These are phyloP conservation scores for Pristionchus japonicus DNA, from an alignment of 2,888 invertebrate species.

Conservation along the genomic window DNA sequence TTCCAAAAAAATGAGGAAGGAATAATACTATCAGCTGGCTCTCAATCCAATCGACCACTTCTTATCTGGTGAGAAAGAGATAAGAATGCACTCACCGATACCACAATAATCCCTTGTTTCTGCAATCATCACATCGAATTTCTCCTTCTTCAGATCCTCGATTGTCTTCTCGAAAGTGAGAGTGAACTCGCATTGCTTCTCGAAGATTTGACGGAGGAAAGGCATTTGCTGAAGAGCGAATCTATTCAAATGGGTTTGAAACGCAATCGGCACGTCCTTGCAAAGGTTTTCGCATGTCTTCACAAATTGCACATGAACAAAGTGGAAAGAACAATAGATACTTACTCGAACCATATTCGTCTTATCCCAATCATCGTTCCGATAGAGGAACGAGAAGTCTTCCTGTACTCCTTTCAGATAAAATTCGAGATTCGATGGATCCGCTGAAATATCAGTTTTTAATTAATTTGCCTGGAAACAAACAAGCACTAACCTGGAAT, in stretches of 20 bases:
- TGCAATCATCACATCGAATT: constrained; percentile 20
- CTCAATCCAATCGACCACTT: too few relatives aligned
- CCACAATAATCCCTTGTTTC: constrained; percentile 27
- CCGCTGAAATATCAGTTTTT: not conserved
- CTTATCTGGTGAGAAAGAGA: too few relatives aligned
- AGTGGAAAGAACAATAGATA: too few relatives aligned
- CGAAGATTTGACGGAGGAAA: not conserved
- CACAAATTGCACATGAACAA: too few relatives aligned
- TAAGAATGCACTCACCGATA: constrained; percentile 35
- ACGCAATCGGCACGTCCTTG: too few relatives aligned
- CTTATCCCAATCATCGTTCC: constrained; percentile 5
- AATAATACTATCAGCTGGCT: too few relatives aligned
- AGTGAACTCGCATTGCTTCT: constrained; percentile 1
- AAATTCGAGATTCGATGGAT: not conserved
- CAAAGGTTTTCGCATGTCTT: too few relatives aligned
- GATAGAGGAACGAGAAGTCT: constrained; percentile 29
- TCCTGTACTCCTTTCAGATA: not conserved
- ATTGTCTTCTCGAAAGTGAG: not conserved
- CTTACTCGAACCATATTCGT: not conserved
- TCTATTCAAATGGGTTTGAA: too few relatives aligned
- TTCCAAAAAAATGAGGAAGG: too few relatives aligned
- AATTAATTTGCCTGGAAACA: too few relatives aligned
- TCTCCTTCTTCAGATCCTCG: constrained; percentile 1
- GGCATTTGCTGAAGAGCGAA: constrained; percentile 16
- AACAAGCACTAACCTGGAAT: too few relatives aligned